Conservation (phyloP, 2,797 vertebrate species). For the Molossus alvarezi region DNA sequence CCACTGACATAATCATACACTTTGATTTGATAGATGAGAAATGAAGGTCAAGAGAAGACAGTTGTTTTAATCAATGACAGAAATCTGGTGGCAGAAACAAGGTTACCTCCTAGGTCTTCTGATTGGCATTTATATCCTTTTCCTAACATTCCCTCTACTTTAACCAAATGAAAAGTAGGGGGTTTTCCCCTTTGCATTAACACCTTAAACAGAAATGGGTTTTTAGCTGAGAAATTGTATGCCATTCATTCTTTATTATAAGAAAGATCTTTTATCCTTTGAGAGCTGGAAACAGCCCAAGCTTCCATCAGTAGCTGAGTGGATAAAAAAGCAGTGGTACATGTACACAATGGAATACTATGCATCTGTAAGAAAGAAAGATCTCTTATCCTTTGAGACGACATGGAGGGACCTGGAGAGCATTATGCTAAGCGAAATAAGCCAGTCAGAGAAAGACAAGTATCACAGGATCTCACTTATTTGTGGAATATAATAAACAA, state of each 20-base stretch:
- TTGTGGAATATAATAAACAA: no score
- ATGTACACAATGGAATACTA: no score
- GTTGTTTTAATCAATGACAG: not conserved
- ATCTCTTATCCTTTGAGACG: no score
- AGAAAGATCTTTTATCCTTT: no score
- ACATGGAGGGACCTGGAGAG: no score
- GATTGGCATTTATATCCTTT: not conserved
- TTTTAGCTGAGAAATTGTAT: not conserved
- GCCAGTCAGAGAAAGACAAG: no score
- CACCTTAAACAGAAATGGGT: not conserved
- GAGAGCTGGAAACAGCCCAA: no score
- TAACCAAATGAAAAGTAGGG: not conserved
- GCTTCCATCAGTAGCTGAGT: no score
- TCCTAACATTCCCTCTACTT: not conserved
- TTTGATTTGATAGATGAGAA: conserved; percentile 25
- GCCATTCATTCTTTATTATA: not conserved
- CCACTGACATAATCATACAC: not conserved
- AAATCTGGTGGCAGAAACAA: not conserved
- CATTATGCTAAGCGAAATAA: no score
- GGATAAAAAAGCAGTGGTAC: no score
- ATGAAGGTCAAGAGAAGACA: not conserved
- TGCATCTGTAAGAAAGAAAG: no score
- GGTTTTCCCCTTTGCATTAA: not conserved
- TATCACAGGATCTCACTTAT: no score
- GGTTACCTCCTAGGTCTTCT: not conserved